Evolutionary conservation across 2,888 invertebrate species (phyloP), one percentile per base, ranked within the genome.

Genomic region (Diadegma fenestrale): DNA sequence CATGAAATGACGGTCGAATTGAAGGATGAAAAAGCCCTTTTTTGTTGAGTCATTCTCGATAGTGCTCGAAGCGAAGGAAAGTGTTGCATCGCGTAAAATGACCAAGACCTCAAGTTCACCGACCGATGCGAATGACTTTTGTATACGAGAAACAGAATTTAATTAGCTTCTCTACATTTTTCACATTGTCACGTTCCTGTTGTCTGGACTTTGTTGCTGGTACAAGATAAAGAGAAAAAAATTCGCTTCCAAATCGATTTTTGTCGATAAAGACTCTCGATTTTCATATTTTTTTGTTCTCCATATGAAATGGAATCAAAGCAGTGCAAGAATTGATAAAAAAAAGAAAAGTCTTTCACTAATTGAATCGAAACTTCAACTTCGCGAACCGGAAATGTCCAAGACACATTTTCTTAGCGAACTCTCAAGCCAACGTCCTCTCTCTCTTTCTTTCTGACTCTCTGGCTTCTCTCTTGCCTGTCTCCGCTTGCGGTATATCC

Each of bases 21-120:
- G 14, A 5, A 75, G 73, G 26, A 69, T 73, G 17, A 75, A 75
- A 71, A 45, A 45, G 12, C 33, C 63, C 61, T 58, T 69, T 77
- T 69, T 79, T 71, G 8, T 61, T 80, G 8, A 80, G 85, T 85
- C 80, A 85, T 41, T 41, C 58, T 51, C 8, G 45, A 33, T 14
- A 12, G 30, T 45, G 51, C 26, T 48, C 26, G 22, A 76, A 76
- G 69, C 80, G 17, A 76, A 76, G n/a, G 76, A 37, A 58, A 22
- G 41, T 17, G 51, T 48, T 26, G 12, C 43, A 26, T 37, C 37
- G 26, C 68, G 22, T 33, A 26, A 22, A 41, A 54, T 43, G 30
- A 17, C 51, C 22, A 45, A 71, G 41, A 71, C 37, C 51, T 12
- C 19, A 48, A 73, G 79, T 80, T 80, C 72, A 73, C 75, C 48